A percentile compares a stretch with the other conserved stretches of the same genome.
Conservation (phyloP, 2,888 invertebrate species). For the Globia sparganii region DNA sequence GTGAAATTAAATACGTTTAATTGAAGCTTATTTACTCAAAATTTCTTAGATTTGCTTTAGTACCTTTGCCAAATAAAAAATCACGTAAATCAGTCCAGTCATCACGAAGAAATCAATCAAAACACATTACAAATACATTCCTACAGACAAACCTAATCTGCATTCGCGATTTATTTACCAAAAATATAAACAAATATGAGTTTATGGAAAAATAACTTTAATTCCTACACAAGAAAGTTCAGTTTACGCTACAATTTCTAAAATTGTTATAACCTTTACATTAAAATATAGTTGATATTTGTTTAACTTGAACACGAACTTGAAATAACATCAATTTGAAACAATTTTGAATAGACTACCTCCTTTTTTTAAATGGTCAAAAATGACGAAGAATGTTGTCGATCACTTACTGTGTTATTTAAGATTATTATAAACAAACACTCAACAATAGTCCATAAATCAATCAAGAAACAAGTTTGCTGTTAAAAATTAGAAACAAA, state of each 20-base stretch:
- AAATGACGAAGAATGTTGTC: not conserved
- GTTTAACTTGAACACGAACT: no score
- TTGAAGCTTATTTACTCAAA: not conserved
- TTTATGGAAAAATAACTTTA: no score
- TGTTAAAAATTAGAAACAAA: slow-evolving; percentile 22
- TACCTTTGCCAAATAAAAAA: not conserved
- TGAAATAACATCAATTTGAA: no score
- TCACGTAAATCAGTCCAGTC: not conserved
- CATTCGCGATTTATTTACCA: no score
- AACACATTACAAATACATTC: not conserved
- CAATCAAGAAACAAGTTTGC: not conserved
- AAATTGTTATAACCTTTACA: no score
- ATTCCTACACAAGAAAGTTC: no score
- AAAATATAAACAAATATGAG: no score
- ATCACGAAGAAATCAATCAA: not conserved
- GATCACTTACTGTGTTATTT: not conserved
- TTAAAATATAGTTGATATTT: no score
- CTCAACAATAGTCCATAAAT: slow-evolving; percentile 11
- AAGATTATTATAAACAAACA: slow-evolving; percentile 3
- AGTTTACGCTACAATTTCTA: no score
- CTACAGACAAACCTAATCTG: not conserved
- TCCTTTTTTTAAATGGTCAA: not conserved
- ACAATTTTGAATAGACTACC: no score
- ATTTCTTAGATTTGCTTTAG: no score
- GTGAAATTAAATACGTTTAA: not conserved